Base-by-base conservation (phyloP, 2,888 invertebrate genomes). In the Melipona bicolor region DNA sequence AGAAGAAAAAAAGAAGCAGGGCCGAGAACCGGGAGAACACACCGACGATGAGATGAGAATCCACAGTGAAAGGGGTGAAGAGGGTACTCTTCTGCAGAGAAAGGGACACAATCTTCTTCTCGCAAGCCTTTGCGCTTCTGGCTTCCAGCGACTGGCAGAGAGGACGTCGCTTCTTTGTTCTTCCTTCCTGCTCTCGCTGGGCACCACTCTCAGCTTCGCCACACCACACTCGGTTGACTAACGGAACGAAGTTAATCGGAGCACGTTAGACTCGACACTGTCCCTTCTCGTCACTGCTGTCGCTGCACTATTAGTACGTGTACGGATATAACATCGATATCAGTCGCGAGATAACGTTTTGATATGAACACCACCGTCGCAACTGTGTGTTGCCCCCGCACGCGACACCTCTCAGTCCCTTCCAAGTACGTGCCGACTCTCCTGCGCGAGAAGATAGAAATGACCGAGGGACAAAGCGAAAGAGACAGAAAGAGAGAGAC, bases 181-280 rank as follows among this genome's bases (percentile, higher is more conserved):
- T 89, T 90, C 88, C 88, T 90, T 89, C 85, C 88, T 88, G 82
- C 88, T 86, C 79, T 76, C 78, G 82, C 81, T 77, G 71, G 71
- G 67, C 76, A 89, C 79, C 76, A 89, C 79, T 81, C 77, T 68
- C 71, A 36, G 78, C 71, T 84, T 76, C 76, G 72, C 81, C 78
- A 81, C 81, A 59, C 73, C 81, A 59, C 73, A 82, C 85, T 80
- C 73, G 72, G 71, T 64, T 85, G 75, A 83, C 83, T 91, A 91
- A 91, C 92, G 90, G 90, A 90, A 91, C 91, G 86, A 83, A 90
- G 87, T 90, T 90, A 90, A 90, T 90, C 89, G 90, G 85, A 84
- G 80, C 90, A 88, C 85, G 83, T 84, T 84, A 81, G 78, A 72
- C 69, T 69, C 69, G 74, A 77, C 70, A 32, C 32, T 4, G 85